phyloP scores from a whole-genome alignment of 2,797 vertebrate species.

The Tokudaia muenninki region DNA sequence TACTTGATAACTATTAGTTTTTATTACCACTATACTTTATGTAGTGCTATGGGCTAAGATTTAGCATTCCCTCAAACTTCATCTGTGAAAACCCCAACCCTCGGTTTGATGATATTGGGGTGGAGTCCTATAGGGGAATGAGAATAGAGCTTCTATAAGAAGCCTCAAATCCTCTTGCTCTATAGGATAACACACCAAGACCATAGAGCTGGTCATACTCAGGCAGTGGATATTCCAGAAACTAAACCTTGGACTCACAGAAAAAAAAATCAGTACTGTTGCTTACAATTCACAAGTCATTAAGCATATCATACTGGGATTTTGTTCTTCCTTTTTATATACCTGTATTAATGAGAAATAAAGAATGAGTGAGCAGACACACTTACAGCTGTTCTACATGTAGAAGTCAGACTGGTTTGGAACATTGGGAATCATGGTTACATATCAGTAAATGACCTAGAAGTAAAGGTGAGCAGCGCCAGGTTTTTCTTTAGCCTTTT shows the following conservation, averaged over 20 bases:
- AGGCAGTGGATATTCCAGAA: background rate
- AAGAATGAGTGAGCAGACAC: background rate
- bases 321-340: background rate
- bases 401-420: background rate
- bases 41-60: background rate
- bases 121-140: background rate
- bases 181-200: background rate
- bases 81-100: background rate
- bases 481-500: background rate
- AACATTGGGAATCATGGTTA: background rate
- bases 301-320: background rate
- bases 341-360: background rate
- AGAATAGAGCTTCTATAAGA: background rate
- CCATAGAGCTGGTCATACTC: background rate
- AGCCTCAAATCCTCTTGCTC: background rate
- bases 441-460: background rate
- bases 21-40: slow-evolving; percentile 14
- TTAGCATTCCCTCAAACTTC: background rate
- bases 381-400: background rate
- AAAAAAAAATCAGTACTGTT: background rate
- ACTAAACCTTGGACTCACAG: background rate
- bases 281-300: background rate
- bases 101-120: background rate
- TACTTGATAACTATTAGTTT: background rate
- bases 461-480: background rate